Base-by-base conservation (phyloP, 2,888 invertebrate species). In the Pristionchus exspectatus region DNA sequence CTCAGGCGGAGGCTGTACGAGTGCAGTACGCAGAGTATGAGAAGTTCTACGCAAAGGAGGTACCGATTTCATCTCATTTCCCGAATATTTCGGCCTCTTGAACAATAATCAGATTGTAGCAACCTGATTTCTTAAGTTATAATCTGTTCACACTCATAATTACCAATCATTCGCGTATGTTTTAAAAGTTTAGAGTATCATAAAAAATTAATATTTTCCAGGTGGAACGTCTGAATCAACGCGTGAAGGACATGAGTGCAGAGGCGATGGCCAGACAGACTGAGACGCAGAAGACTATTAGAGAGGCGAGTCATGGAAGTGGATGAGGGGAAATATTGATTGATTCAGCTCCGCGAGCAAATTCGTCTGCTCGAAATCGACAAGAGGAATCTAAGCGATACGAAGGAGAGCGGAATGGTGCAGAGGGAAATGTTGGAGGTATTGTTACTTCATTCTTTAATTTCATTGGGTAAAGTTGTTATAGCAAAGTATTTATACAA, bases 301-400 rank as follows among this genome's bases (percentile, higher is more conserved):
- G 91, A 83, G 93, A 93, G 81, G 91, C 90, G 7, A 10, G 63
- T 66, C 66, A 66, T 21, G 27, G 9, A 24, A 14, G 27, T 69
- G 27, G 16, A 12, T 18, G 30, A 56, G 14, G 33, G 4, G 33
- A 33, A 5, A 18, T 21, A 84, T 16, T 21, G 33, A 84, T 84
- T 4, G 10, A 21, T 81, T n/a, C 38, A 94, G 91, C 90, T 94
- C 21, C 90, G 92, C 14, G 95, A 95, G 90, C 94, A 94, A 56
- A 93, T 95, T 38, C 92, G 93, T 24, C 92, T 95, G 54, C 90
- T 94, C 56, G 95, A 95, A 86, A 95, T 95, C 86, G 95, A 95
- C 81, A 93, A 95, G 89, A 91, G 93, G 87, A 95, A 95, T 85
- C 90, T 95, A 81, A 90, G 90, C 10, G 92, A 92, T 66, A 92